These are phyloP conservation scores for Pteromalus puparum DNA, from an alignment of 1,140 invertebrate genomes.

Conservation along the genomic window DNA sequence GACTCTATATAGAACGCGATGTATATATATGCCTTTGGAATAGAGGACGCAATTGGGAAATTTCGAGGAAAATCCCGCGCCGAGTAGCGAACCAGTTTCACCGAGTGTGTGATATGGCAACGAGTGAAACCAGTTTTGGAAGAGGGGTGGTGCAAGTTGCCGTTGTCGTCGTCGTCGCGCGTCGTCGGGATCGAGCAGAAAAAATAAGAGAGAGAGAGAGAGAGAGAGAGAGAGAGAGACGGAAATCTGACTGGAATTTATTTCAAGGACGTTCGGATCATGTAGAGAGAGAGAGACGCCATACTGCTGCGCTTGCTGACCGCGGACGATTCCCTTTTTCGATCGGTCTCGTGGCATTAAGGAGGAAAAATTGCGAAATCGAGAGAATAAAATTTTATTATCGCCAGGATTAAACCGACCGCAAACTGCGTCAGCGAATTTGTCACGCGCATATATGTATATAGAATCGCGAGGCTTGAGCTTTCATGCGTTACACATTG, in stretches of 20 bases:
- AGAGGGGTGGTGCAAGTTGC: not conserved
- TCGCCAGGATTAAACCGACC: no score
- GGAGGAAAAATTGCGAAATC: not conserved
- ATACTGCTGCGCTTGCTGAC: not conserved
- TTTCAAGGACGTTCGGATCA: constrained; percentile 53
- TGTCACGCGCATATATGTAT: no score
- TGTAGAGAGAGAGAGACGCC: constrained; percentile 24
- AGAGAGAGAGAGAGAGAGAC: constrained; percentile 41
- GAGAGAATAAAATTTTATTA: not conserved
- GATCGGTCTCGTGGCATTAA: not conserved
- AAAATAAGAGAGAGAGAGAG: not conserved
- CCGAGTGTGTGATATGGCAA: not conserved
- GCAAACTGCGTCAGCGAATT: no score
- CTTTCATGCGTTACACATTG: not conserved
- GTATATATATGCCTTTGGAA: not conserved
- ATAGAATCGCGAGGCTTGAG: not conserved
- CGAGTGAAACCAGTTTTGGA: constrained; percentile 8
- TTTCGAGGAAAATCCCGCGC: constrained; percentile 9
- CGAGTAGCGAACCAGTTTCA: not conserved
- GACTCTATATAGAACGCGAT: no score
- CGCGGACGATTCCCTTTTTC: constrained; percentile 13
- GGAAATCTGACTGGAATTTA: constrained; percentile 50
- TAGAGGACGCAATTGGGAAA: not conserved
- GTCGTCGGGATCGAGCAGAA: not conserved
- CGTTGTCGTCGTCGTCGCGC: not conserved